Percentiles rank a stretch among this genome's conserved stretches.
Evolutionary conservation across 2,113 vertebrate species (phyloP).

Genomic region (Chloebia gouldiae): DNA sequence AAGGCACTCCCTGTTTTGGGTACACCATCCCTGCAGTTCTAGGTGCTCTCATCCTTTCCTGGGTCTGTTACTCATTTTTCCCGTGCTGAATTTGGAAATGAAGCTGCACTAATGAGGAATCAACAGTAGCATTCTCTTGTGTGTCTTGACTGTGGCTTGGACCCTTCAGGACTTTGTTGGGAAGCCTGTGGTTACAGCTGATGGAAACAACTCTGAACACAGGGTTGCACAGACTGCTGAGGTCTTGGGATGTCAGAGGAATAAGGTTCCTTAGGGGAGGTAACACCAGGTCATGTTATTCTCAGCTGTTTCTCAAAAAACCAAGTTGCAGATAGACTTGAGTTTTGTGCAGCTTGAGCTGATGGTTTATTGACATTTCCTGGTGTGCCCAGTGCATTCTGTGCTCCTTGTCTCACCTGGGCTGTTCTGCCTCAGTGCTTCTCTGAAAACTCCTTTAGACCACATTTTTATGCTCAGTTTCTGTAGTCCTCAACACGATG

Average conservation of each 20-base stretch:
- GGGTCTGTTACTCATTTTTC: neutral
- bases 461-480: neutral
- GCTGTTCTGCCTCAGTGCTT: neutral
- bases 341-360: neutral
- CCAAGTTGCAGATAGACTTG: neutral
- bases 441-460: neutral
- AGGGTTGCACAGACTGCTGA: neutral
- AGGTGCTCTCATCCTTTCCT: neutral
- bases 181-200: neutral
- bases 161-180: neutral
- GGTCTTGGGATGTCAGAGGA: neutral
- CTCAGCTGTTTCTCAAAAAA: neutral
- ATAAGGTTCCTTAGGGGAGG: neutral
- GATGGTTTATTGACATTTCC: neutral
- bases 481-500: neutral
- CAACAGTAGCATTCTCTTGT: rapidly evolving
- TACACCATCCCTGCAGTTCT: neutral
- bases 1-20: neutral
- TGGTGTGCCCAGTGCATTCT: neutral
- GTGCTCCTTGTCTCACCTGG: neutral
- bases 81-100: rapidly evolving
- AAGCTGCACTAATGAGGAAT: neutral
- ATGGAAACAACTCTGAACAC: neutral
- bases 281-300: neutral
- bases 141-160: neutral